A percentile compares a stretch with the other conserved stretches of the same genome.
Evolutionary conservation across 1,140 invertebrate species (phyloP).

Genomic region (Drosophila guanche): DNA sequence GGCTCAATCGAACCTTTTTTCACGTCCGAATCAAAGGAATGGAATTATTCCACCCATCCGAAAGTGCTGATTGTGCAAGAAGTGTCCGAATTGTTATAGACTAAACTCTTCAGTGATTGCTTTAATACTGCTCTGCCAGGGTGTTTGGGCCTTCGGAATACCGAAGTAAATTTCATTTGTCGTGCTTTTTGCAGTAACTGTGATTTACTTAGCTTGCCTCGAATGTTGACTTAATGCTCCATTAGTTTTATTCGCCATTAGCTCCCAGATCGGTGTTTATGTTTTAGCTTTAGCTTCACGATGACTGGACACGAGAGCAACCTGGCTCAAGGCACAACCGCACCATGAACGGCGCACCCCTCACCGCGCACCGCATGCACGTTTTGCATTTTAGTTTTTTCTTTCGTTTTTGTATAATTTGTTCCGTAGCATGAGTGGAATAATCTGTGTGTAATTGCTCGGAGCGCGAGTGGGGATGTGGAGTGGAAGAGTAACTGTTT

Average conservation of each 20-base stretch:
- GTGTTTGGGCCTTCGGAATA: conserved; percentile 16
- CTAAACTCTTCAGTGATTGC: too few relatives aligned
- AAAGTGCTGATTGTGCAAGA: too few relatives aligned
- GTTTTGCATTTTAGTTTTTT: conserved; percentile 32
- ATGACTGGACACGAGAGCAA: too few relatives aligned
- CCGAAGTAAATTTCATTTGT: conserved; percentile 12
- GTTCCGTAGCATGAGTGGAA: conserved; percentile 85
- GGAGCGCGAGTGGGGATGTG: conserved; percentile 12
- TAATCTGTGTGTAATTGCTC: conserved; percentile 55
- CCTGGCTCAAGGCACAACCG: too few relatives aligned
- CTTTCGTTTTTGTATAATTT: conserved; percentile 35
- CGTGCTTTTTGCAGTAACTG: conserved; percentile 21
- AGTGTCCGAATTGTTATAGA: too few relatives aligned
- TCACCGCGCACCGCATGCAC: conserved; percentile 17
- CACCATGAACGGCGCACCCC: not conserved
- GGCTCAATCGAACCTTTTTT: too few relatives aligned
- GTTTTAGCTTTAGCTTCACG: too few relatives aligned
- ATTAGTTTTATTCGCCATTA: conserved; percentile 4
- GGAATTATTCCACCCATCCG: too few relatives aligned
- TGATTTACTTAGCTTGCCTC: conserved; percentile 14
- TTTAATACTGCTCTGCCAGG: conserved; percentile 28
- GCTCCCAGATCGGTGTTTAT: not conserved
- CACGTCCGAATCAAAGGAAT: too few relatives aligned
- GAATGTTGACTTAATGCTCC: conserved; percentile 25
- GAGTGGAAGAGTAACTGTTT: conserved; percentile 36